phyloP scores from a whole-genome alignment of 2,797 vertebrate species.

The Neomorphus geoffroyi region DNA sequence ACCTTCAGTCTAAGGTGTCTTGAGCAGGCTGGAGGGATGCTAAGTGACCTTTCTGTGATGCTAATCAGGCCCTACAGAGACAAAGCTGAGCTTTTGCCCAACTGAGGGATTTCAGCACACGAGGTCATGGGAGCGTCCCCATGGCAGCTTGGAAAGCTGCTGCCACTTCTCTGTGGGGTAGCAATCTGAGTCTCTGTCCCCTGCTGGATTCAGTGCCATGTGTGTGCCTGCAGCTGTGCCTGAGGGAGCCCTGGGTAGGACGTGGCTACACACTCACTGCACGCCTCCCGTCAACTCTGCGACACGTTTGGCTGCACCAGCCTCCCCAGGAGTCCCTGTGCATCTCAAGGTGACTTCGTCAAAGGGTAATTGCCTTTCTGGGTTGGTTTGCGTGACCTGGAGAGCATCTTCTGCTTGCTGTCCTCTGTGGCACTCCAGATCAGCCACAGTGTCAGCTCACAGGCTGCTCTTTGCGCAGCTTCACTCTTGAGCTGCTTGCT shows the following conservation, averaged over 20 bases:
- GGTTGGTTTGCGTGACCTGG: neutral
- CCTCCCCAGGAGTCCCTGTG: neutral
- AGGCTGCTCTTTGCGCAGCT: neutral
- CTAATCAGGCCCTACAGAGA: neutral
- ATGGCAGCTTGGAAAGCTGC: neutral
- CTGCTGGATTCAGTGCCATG: neutral
- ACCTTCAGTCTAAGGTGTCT: neutral
- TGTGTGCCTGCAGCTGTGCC: neutral
- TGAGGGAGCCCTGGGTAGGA: neutral
- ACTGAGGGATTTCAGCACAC: neutral
- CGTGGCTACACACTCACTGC: accelerated
- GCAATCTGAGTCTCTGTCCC: neutral
- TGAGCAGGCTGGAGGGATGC: neutral
- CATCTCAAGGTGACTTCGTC: neutral
- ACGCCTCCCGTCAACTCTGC: accelerated
- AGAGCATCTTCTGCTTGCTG: neutral
- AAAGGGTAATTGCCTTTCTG: neutral
- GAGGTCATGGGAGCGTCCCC: neutral
- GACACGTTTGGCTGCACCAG: too few relatives aligned
- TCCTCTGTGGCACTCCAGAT: neutral
- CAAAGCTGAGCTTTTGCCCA: neutral
- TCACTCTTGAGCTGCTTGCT: neutral
- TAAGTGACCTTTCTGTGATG: neutral
- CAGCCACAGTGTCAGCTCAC: neutral
- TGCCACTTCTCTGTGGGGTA: accelerated